A percentile compares a stretch with the other conserved stretches of the same genome.
Evolutionary conservation across 2,888 invertebrate genomes (phyloP).

Genomic region (Anagyrus pseudococci): DNA sequence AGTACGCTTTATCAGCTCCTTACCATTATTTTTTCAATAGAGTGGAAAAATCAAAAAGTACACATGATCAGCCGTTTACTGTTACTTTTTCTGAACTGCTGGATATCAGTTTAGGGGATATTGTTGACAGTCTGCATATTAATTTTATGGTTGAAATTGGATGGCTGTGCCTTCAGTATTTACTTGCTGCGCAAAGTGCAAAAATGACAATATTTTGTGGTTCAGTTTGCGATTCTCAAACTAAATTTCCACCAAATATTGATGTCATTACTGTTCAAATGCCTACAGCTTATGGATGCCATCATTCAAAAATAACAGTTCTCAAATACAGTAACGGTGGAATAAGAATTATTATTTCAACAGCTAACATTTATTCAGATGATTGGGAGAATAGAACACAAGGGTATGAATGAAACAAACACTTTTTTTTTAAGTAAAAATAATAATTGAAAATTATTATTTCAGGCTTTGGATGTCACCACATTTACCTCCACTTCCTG

Average conservation of each 20-base stretch:
- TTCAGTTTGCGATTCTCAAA: slow-evolving; percentile 38
- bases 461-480: slow-evolving; percentile 89
- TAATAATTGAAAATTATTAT: neutral
- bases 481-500: slow-evolving; percentile 70
- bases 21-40: slow-evolving; percentile 80
- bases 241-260: slow-evolving; percentile 47
- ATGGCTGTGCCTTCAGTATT: slow-evolving; percentile 88
- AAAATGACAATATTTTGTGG: slow-evolving; percentile 51
- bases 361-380: slow-evolving; percentile 88
- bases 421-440: neutral
- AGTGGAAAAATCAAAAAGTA: slow-evolving; percentile 70
- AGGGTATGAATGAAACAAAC: slow-evolving; percentile 66
- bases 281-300: slow-evolving; percentile 50
- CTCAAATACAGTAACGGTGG: slow-evolving; percentile 83
- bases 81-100: slow-evolving; percentile 81
- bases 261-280: slow-evolving; percentile 46
- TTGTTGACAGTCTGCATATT: slow-evolving; percentile 81
- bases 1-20: slow-evolving; percentile 73
- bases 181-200: slow-evolving; percentile 75
- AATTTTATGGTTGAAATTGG: slow-evolving; percentile 93
- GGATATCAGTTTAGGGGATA: slow-evolving; percentile 76
- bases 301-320: slow-evolving; percentile 79
- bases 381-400: slow-evolving; percentile 97
- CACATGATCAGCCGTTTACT: slow-evolving; percentile 71
- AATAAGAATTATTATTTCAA: slow-evolving; percentile 85